Percentiles rank a stretch among this genome's conserved stretches.
Conservation (phyloP, 2,888 invertebrate genomes). For the Drosophila borealis region DNA sequence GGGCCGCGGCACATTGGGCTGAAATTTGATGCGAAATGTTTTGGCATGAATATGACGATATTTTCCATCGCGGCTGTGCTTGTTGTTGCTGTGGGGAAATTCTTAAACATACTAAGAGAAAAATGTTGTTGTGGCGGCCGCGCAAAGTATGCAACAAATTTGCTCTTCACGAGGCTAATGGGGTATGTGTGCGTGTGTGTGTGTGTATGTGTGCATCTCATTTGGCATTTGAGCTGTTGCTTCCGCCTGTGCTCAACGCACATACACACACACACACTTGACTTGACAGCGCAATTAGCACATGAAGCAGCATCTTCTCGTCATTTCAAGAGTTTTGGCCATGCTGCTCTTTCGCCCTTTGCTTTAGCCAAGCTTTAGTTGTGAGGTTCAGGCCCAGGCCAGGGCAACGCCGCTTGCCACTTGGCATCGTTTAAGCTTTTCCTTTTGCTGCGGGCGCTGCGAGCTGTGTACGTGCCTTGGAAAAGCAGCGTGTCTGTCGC, state of each 20-base stretch:
- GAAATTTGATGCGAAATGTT: slow-evolving; percentile 41
- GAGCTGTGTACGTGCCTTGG: slow-evolving; percentile 60
- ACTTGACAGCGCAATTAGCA: slow-evolving; percentile 81
- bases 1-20: slow-evolving; percentile 25
- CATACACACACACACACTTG: slow-evolving; percentile 39
- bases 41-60: not conserved
- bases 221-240: slow-evolving; percentile 74
- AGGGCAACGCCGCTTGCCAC: slow-evolving; percentile 59
- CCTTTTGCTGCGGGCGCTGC: slow-evolving; percentile 38
- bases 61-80: slow-evolving; percentile 1
- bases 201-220: slow-evolving; percentile 34
- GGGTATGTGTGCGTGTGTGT: slow-evolving; percentile 12
- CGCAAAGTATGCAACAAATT: slow-evolving; percentile 78
- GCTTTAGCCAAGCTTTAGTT: slow-evolving; percentile 31
- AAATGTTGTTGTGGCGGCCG: slow-evolving; percentile 53
- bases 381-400: slow-evolving; percentile 19
- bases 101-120: slow-evolving; percentile 17
- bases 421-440: slow-evolving; percentile 75
- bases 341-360: slow-evolving; percentile 52
- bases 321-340: slow-evolving; percentile 63
- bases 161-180: slow-evolving; percentile 51
- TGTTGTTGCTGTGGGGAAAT: slow-evolving; percentile 41
- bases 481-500: slow-evolving; percentile 38
- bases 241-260: slow-evolving; percentile 53
- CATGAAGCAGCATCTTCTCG: slow-evolving; percentile 80